Evolutionary conservation across 2,113 vertebrate species (phyloP).

Genomic region (Rhodinocichla rosea): DNA sequence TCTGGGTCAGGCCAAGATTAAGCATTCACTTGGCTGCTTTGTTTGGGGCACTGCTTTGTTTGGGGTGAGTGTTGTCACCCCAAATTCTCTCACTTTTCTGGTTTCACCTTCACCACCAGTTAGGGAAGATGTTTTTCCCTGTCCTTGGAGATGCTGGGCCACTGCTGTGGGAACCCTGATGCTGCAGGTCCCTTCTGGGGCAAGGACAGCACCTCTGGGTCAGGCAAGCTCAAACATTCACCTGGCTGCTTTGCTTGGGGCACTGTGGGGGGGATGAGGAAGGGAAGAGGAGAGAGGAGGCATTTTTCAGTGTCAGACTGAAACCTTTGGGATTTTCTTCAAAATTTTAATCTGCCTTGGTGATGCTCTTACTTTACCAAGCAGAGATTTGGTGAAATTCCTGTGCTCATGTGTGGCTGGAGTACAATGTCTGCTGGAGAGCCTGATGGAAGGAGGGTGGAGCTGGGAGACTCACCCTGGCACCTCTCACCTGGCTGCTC

Average conservation of each 20-base stretch:
- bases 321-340: neutral
- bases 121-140: neutral
- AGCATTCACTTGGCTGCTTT: neutral
- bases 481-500: neutral
- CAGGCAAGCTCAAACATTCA: neutral
- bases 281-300: neutral
- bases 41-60: neutral
- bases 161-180: rapidly evolving
- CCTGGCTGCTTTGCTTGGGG: neutral
- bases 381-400: neutral
- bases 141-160: neutral
- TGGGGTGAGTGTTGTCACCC: neutral
- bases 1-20: neutral
- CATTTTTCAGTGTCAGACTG: neutral
- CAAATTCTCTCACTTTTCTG: neutral
- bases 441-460: neutral
- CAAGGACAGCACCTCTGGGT: neutral
- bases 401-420: neutral
- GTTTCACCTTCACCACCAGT: neutral
- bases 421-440: neutral
- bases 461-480: neutral
- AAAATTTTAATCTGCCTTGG: neutral
- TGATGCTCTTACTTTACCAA: neutral
- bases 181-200: neutral
- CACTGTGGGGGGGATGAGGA: neutral